A percentile compares a stretch with the other conserved stretches of the same genome.
Evolutionary conservation across 2,888 invertebrate species (phyloP).

Genomic region (Parapristionchus giblindavisi): DNA sequence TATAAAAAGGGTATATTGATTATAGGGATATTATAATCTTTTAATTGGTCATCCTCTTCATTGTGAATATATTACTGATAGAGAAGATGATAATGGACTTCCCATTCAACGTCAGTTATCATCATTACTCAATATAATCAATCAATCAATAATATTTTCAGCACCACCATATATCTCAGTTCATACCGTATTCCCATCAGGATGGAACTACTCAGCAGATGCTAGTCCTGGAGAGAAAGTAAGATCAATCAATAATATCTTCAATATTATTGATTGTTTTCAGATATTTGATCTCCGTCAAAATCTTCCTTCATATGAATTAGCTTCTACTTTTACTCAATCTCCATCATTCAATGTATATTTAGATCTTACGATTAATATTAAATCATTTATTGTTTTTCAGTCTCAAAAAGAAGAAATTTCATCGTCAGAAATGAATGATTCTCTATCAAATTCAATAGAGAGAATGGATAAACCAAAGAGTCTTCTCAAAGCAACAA

Average conservation of each 20-base stretch:
- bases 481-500: constrained; percentile 52
- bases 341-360: constrained; percentile 20
- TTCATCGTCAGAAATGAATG: too few species aligned
- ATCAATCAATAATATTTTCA: constrained; percentile 11
- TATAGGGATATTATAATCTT: constrained; percentile 67
- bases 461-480: constrained; percentile 51
- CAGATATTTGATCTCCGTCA: constrained; percentile 36
- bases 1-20: not conserved
- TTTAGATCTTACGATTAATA: not conserved
- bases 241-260: too few species aligned
- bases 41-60: constrained; percentile 17
- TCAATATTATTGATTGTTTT: too few species aligned
- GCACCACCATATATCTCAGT: constrained; percentile 63
- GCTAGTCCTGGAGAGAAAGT: constrained; percentile 46
- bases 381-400: not conserved
- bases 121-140: not conserved
- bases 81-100: constrained; percentile 6
- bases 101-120: not conserved
- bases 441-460: not conserved
- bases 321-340: constrained; percentile 22
- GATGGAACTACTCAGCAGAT: constrained; percentile 62
- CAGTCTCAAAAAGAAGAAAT: too few species aligned
- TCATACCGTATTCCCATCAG: constrained; percentile 62
- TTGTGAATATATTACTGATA: constrained; percentile 6
- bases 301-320: constrained; percentile 23